A percentile compares a stretch with the other conserved stretches of the same genome.
These are phyloP conservation scores for Dromas ardeola DNA, from an alignment of 2,113 vertebrate species.

Conservation along the genomic window DNA sequence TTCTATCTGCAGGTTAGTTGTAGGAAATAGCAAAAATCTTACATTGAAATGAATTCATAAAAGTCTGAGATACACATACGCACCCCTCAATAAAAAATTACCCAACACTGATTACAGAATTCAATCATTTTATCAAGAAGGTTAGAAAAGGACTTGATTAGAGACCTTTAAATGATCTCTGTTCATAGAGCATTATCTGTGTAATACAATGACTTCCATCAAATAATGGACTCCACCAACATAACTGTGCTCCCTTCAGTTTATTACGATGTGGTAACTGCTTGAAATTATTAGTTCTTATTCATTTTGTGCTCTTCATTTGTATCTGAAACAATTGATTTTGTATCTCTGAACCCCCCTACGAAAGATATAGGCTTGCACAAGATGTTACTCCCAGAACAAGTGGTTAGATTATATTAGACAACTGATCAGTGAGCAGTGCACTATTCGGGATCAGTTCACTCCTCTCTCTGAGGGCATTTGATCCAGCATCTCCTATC, in stretches of 20 bases:
- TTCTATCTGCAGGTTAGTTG: background rate
- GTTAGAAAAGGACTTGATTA: background rate
- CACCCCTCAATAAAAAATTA: background rate
- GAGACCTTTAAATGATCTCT: background rate
- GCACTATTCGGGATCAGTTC: background rate
- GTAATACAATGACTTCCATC: background rate
- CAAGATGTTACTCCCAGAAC: background rate
- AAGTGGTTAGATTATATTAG: background rate
- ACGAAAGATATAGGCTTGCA: background rate
- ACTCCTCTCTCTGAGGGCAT: background rate
- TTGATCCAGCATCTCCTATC: background rate
- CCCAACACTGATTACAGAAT: background rate
- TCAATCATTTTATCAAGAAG: background rate
- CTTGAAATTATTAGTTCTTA: background rate
- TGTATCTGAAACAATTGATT: background rate
- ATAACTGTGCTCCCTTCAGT: background rate
- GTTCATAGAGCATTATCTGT: background rate
- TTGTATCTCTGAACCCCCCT: background rate
- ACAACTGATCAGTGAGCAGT: background rate
- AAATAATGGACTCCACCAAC: background rate
- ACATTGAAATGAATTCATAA: background rate
- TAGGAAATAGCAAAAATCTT: background rate
- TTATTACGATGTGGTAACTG: background rate
- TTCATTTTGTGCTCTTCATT: background rate
- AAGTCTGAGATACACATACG: background rate